phyloP scores from a whole-genome alignment of 2,888 invertebrate genomes.

The Acanthosoma haemorrhoidale region DNA sequence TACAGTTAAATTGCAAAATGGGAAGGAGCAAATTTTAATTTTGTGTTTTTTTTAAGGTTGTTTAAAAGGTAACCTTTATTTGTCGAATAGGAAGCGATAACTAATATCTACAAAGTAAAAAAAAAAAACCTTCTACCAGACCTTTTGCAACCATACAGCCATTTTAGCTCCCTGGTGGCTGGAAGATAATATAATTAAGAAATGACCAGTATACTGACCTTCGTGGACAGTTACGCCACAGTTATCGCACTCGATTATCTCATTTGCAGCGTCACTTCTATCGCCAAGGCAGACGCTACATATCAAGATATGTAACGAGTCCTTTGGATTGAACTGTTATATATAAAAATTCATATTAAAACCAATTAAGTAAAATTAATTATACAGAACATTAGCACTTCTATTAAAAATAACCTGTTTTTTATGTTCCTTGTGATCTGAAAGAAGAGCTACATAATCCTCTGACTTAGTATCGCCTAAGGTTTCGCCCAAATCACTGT shows the following conservation, averaged over 20 bases:
- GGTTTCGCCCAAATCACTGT: conserved; percentile 17
- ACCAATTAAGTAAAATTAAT: not conserved
- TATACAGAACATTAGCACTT: not conserved
- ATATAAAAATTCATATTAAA: not conserved
- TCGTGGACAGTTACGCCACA: conserved; percentile 96
- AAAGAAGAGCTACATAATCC: conserved; percentile 1
- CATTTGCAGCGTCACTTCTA: conserved; percentile 86
- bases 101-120: not conserved
- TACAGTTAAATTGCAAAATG: too few relatives aligned
- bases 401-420: not conserved
- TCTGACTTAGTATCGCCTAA: not conserved
- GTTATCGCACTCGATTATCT: conserved; percentile 94
- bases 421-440: conserved; percentile 13
- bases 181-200: too few relatives aligned
- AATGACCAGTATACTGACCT: conserved; percentile 52
- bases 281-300: conserved; percentile 92
- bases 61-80: too few relatives aligned
- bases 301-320: conserved; percentile 67
- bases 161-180: too few relatives aligned
- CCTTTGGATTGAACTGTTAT: conserved; percentile 41
- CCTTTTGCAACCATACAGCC: too few relatives aligned
- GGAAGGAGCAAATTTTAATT: too few relatives aligned
- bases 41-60: too few relatives aligned
- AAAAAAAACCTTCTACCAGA: not conserved
- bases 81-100: too few relatives aligned